These are phyloP conservation scores for Silurus glanis DNA, from an alignment of 2,113 vertebrate genomes.

Conservation along the genomic window DNA sequence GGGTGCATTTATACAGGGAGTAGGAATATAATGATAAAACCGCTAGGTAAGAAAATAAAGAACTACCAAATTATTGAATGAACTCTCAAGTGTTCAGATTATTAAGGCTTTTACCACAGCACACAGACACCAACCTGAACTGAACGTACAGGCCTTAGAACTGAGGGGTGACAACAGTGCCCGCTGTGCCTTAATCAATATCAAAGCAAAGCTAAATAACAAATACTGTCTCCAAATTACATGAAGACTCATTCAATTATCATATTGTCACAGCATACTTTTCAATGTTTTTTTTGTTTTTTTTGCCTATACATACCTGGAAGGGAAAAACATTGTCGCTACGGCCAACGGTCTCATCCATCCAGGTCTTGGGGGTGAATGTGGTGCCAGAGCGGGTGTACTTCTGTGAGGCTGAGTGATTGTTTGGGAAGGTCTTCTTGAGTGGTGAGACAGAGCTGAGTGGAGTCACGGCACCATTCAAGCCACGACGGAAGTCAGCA, in stretches of 20 bases:
- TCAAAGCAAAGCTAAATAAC: neutral
- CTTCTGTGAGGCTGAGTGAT: slow-evolving; percentile 95
- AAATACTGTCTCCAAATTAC: neutral
- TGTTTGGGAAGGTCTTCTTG: slow-evolving; percentile 99
- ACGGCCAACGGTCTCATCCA: slow-evolving; percentile 92
- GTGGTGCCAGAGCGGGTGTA: slow-evolving; percentile 91
- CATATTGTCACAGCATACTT: neutral
- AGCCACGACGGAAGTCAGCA: slow-evolving; percentile 91
- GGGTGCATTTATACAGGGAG: neutral
- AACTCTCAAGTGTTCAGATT: neutral
- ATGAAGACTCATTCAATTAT: neutral
- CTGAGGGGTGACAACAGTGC: neutral
- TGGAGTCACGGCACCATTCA: slow-evolving; percentile 93
- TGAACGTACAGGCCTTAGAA: neutral
- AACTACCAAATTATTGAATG: neutral
- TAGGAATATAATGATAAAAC: neutral
- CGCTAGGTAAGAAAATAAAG: neutral
- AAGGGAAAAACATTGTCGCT: slow-evolving; percentile 98
- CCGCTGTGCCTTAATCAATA: neutral
- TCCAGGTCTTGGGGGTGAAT: slow-evolving; percentile 98
- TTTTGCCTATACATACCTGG: slow-evolving; percentile 80
- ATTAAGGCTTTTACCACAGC: neutral
- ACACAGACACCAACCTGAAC: neutral
- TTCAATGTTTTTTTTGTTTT: too few species aligned
- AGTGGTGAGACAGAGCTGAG: slow-evolving; percentile 97